These are phyloP conservation scores for Parnassius orleans DNA, from an alignment of 2,888 invertebrate genomes.

Conservation along the genomic window DNA sequence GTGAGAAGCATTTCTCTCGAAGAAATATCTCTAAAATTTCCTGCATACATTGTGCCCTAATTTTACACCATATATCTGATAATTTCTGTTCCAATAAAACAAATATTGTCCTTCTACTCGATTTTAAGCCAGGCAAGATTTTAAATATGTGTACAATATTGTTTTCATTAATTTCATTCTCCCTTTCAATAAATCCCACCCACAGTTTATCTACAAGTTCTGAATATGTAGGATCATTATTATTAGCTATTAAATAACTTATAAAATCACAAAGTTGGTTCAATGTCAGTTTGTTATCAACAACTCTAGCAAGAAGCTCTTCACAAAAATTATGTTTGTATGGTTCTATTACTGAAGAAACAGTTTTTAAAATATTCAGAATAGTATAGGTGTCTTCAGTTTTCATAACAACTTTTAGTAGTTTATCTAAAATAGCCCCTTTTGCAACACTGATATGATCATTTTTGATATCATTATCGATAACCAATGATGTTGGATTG, in stretches of 20 bases:
- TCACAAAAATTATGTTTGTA: constrained; percentile 79
- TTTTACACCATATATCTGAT: constrained; percentile 77
- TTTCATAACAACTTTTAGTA: constrained; percentile 65
- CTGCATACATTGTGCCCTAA: constrained; percentile 68
- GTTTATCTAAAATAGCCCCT: constrained; percentile 71
- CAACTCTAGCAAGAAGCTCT: constrained; percentile 82
- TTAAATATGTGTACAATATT: constrained; percentile 81
- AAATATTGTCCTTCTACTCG: constrained; percentile 81
- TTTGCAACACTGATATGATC: constrained; percentile 62
- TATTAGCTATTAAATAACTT: constrained; percentile 75
- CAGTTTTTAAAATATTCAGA: constrained; percentile 63
- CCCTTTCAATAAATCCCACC: constrained; percentile 82
- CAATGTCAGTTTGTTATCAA: constrained; percentile 80
- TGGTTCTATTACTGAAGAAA: constrained; percentile 63
- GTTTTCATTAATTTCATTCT: constrained; percentile 77
- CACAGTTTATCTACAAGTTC: constrained; percentile 83
- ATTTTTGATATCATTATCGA: constrained; percentile 46
- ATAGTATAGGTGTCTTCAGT: constrained; percentile 74
- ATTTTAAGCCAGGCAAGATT: constrained; percentile 79
- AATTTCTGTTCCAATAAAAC: constrained; percentile 81
- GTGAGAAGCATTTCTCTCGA: constrained; percentile 59
- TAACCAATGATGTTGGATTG: constrained; percentile 41
- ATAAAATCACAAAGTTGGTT: constrained; percentile 82
- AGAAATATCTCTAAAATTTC: constrained; percentile 71
- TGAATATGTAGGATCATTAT: constrained; percentile 65